Percentiles rank a stretch among this genome's conserved stretches.
Evolutionary conservation across 2,113 vertebrate species (phyloP).

Genomic region (Chinchilla lanigera): DNA sequence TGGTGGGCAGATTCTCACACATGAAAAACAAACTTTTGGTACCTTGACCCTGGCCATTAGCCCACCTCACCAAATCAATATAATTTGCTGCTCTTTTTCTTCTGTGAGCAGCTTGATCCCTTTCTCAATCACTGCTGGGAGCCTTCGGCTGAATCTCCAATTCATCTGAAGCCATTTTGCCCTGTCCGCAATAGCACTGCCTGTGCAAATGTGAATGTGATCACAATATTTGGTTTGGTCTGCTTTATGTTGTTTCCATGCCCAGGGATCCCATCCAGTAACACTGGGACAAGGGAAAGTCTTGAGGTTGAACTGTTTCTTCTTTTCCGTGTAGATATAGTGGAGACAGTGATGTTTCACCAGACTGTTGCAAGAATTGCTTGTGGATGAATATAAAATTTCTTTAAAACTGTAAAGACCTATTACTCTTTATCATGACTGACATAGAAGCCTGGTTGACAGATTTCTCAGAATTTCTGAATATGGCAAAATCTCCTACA

Average conservation of each 20-base stretch:
- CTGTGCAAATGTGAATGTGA: background rate
- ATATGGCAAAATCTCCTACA: background rate
- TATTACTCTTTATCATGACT: background rate
- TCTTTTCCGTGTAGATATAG: background rate
- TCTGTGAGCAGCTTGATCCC: background rate
- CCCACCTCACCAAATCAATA: background rate
- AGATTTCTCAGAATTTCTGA: background rate
- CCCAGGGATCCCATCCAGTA: background rate
- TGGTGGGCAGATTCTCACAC: background rate
- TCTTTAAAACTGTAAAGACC: background rate
- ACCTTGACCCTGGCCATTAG: background rate
- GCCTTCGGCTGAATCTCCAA: background rate
- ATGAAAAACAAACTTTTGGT: background rate
- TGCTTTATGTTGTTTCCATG: background rate
- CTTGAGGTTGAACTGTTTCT: background rate
- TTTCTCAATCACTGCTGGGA: background rate
- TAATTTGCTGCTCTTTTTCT: background rate
- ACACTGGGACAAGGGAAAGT: background rate
- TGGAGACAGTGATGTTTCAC: too few species aligned
- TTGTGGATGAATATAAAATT: background rate
- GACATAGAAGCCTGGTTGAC: background rate
- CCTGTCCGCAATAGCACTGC: background rate
- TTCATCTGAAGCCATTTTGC: background rate
- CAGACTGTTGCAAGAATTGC: background rate
- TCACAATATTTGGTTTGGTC: background rate